Evolutionary conservation across 2,888 invertebrate genomes (phyloP), one percentile per base, ranked within the genome.

Genomic region (Meliscaeva auricollis): DNA sequence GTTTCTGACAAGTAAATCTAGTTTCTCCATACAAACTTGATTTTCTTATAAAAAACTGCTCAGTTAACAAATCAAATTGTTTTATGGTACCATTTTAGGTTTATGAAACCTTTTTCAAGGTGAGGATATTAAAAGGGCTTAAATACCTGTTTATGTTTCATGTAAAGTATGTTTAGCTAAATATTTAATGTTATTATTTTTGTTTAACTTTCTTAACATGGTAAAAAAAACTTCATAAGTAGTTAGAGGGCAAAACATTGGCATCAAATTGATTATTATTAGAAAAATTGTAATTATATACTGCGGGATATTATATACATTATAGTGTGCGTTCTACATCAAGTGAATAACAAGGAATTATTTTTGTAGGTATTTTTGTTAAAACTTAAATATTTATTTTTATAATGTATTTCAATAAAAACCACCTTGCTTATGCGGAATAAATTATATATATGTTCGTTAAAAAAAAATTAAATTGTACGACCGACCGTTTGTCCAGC

Each of bases 241-340:
- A 26, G 26, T 26, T 38, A 38, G 32, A 32, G 54, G 32, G n/a
- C 6, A 62, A 60, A 62, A 38, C 22, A 62, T 44, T 26, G 26
- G 41, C 11, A 62, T 26, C n/a, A 3, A 30, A 60, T 60, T 9
- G 26, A 38, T 41, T 41, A 22, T 9, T 44, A 9, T 38, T 38
- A 35, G 0, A 35, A 35, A 3, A 1, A 38, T 26, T 26, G 6
- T 56, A 56, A 26, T 46, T 15, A 64, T 50, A 30, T 44, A 66
- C 17, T 35, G 8, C 32, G 9, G 50, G 48, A 17, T 76, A 50
- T 60, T 50, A 76, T 44, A 9, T 50, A n/a, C n/a, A n/a, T n/a
- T n/a, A n/a, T n/a, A 38, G 20, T 68, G 69, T 76, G 76, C 32
- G 20, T 44, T 62, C 44, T 62, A 77, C 22, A 70, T 15, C 17